Conservation (phyloP, 2,888 invertebrate species). For the Onchidella celtica region DNA sequence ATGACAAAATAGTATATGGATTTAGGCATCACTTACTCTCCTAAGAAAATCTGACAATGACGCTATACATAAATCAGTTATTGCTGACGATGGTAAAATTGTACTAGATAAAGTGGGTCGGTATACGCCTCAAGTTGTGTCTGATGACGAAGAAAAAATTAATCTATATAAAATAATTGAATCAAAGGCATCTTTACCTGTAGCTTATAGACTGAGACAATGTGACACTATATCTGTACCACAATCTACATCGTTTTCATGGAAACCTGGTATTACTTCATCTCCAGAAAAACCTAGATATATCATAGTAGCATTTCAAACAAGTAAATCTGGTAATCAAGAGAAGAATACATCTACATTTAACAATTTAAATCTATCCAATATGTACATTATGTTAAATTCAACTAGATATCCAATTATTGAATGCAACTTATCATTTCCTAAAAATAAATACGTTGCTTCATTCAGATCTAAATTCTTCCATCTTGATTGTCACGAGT, state of each 20-base stretch:
- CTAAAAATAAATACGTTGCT: neutral
- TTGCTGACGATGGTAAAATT: neutral
- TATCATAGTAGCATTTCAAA: slow-evolving; percentile 30
- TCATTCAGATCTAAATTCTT: slow-evolving; percentile 17
- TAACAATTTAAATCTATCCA: slow-evolving; percentile 9
- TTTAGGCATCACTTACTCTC: slow-evolving; percentile 11
- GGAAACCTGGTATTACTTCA: neutral
- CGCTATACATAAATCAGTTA: neutral
- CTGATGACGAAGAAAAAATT: neutral
- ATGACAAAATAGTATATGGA: slow-evolving; percentile 19
- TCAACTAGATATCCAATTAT: slow-evolving; percentile 1
- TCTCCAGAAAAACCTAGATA: slow-evolving; percentile 24
- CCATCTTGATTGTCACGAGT: too few species aligned
- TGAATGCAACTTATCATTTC: slow-evolving; percentile 6
- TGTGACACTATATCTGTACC: neutral
- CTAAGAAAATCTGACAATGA: neutral
- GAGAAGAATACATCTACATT: slow-evolving; percentile 14
- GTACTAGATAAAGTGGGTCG: neutral
- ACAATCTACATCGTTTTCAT: neutral
- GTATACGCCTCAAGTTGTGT: neutral
- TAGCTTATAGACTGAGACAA: neutral
- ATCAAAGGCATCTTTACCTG: neutral
- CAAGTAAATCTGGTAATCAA: neutral
- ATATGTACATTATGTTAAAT: slow-evolving; percentile 20
- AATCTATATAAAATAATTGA: too few species aligned